These are phyloP conservation scores for Oxyteleia sp. DNA, from an alignment of 2,888 invertebrate genomes.

Conservation along the genomic window DNA sequence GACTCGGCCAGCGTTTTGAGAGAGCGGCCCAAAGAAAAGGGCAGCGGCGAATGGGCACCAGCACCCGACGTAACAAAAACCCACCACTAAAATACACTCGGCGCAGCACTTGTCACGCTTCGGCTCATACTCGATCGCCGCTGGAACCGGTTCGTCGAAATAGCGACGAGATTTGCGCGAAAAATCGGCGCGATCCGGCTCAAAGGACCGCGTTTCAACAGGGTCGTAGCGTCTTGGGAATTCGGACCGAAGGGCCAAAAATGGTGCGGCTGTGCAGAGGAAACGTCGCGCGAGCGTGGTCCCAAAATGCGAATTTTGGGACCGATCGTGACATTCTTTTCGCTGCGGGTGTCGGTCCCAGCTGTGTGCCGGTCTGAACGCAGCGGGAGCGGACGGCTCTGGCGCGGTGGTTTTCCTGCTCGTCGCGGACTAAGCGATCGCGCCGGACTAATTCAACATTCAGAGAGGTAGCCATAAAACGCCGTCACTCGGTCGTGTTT, in stretches of 20 bases:
- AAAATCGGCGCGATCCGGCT: constrained; percentile 3
- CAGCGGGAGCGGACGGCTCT: neutral
- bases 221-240: no score
- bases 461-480: constrained; percentile 68
- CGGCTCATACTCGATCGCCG: constrained; percentile 53
- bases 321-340: neutral
- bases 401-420: constrained; percentile 52
- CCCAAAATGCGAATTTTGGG: neutral
- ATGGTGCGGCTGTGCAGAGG: no score
- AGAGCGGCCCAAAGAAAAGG: neutral
- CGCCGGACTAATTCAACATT: constrained; percentile 72
- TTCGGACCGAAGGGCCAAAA: constrained; percentile 1
- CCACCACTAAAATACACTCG: constrained; percentile 44
- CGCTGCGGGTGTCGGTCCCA: neutral
- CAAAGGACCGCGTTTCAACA: no score
- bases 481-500: constrained; percentile 67
- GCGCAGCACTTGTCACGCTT: constrained; percentile 62
- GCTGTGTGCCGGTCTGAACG: neutral
- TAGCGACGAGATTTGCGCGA: constrained; percentile 29
- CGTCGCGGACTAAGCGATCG: constrained; percentile 70
- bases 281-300: neutral
- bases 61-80: constrained; percentile 11
- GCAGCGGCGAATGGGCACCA: neutral
- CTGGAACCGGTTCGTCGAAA: constrained; percentile 50
- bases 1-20: constrained; percentile 2